Conservation (phyloP, 2,113 vertebrate genomes). For the Hyperopisus bebe region DNA sequence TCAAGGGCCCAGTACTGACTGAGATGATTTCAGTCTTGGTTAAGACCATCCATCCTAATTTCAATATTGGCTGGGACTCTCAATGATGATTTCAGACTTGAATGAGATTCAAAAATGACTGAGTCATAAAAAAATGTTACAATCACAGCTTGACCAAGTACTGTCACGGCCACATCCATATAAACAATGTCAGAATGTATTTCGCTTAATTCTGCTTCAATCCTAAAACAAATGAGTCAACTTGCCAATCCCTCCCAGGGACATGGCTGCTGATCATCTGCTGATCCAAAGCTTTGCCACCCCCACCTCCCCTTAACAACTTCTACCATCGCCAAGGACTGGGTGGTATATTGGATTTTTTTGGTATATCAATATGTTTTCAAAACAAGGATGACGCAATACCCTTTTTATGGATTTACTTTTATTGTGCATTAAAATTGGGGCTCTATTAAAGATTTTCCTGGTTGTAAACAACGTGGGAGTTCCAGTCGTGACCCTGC, state of each 20-base stretch:
- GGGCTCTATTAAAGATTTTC: not conserved
- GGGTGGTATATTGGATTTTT: not conserved
- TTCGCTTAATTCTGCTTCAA: not conserved
- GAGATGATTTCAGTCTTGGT: not conserved
- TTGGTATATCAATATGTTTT: not conserved
- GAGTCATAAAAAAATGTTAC: not conserved
- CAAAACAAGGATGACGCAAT: not conserved
- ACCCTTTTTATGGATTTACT: not conserved
- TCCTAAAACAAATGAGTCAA: not conserved
- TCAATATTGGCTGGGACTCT: not conserved
- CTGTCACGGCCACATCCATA: not conserved
- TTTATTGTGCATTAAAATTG: not conserved
- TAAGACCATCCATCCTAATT: not conserved
- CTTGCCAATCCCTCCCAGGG: not conserved
- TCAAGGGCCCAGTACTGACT: not conserved
- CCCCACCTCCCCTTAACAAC: no score
- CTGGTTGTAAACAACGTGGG: not conserved
- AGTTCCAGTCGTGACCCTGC: not conserved
- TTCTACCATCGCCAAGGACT: not conserved
- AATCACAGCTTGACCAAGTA: not conserved
- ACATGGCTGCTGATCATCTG: not conserved
- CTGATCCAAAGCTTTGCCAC: not conserved
- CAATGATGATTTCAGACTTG: not conserved
- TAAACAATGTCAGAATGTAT: not conserved
- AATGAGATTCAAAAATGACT: not conserved